Evolutionary conservation across 2,797 vertebrate species (phyloP), one percentile per base, ranked within the genome.

Genomic region (Gallinago stenura): DNA sequence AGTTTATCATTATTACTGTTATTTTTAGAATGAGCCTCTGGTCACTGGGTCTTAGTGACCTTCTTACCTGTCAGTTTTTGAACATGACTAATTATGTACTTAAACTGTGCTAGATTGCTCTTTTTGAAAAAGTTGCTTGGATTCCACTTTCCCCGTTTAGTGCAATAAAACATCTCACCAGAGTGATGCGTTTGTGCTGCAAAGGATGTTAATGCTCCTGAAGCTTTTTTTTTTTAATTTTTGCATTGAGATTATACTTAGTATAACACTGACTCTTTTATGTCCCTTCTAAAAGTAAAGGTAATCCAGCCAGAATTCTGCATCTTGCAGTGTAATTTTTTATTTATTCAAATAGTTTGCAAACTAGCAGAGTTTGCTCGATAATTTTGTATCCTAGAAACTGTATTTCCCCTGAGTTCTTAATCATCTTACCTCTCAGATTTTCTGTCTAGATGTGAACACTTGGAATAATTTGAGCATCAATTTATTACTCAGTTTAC

Each of bases 91-190:
- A 25, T 35, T 37, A 15, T 4, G 5, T 57, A 17, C 18, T 25
- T n/a, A 9, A 71, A 8, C 6, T 73, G 0, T 65, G n/a, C 33
- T 50, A 72, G 53, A 17, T 15, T 76, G 1, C n/a, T 64, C 14
- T 22, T 46, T 48, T 54, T 48, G 41, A 53, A 64, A 30, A 75
- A 57, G 76, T 39, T 73, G 37, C 17, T 78, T n/a, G 37, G 26
- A 21, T 87, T 88, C 37, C 21, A 9, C 50, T 72, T 60, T 18
- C 6, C 7, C 0, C 0, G 0, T 33, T 2, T 53, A 2, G 18
- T 15, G 2, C 4, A 5, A 21, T 35, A 6, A 35, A 56, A 28
- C 31, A 45, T 62, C 31, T 16, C 0, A 0, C 28, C 7, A 25
- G 77, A 39, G 18, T 8, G 37, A 39, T 64, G 54, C 18, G 41